Evolutionary conservation across 1,140 invertebrate genomes (phyloP).

Genomic region (Lysiphlebus fabarum): DNA sequence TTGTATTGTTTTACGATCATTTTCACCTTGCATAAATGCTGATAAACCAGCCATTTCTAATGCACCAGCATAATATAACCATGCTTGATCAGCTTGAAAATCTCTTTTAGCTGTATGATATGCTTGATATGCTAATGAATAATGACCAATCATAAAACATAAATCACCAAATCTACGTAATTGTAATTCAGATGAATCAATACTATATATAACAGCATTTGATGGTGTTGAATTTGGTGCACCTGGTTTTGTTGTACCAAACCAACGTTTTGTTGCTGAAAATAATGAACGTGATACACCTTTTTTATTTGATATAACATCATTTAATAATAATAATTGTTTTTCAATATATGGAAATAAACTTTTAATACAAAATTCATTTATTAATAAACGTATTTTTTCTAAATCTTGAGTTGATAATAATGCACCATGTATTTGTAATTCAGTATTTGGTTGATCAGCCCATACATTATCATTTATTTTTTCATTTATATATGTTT

Average conservation of each 20-base stretch:
- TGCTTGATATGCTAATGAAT: constrained; percentile 85
- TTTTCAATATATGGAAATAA: constrained; percentile 87
- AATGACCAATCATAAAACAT: constrained; percentile 94
- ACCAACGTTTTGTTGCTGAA: constrained; percentile 92
- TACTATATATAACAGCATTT: constrained; percentile 80
- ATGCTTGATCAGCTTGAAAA: constrained; percentile 93
- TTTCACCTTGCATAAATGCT: constrained; percentile 83
- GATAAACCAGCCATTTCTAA: constrained; percentile 93
- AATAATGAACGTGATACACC: constrained; percentile 88
- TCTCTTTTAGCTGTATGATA: constrained; percentile 96
- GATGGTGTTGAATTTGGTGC: constrained; percentile 61
- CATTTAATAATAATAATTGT: constrained; percentile 78
- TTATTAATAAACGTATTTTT: constrained; percentile 77
- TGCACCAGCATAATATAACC: constrained; percentile 94
- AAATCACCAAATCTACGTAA: constrained; percentile 89
- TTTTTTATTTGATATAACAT: constrained; percentile 83
- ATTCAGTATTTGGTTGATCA: constrained; percentile 51
- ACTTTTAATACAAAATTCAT: constrained; percentile 83
- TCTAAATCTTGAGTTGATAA: constrained; percentile 80
- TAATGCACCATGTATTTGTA: constrained; percentile 66
- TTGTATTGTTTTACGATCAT: constrained; percentile 73
- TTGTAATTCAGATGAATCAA: constrained; percentile 90
- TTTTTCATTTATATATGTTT: constrained; percentile 50
- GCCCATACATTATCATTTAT: constrained; percentile 62
- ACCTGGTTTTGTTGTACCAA: constrained; percentile 83